Base-by-base conservation (phyloP, 1,140 invertebrate species). In the Zaprionus lachaisei region DNA sequence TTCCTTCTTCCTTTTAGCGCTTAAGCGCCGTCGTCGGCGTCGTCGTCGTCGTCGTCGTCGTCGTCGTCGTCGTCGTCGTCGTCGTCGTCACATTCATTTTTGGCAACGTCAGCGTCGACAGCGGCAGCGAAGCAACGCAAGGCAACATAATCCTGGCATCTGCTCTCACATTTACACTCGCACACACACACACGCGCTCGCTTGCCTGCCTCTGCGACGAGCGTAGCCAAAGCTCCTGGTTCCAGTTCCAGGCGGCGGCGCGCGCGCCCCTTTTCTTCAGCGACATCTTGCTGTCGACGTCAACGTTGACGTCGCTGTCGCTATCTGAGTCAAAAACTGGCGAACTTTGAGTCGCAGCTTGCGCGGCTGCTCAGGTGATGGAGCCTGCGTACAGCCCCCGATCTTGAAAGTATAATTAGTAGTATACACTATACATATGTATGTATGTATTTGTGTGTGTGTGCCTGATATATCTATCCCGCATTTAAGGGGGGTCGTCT, bases 1-100 rank as follows among this genome's bases (percentile, higher is more conserved):
- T 87, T 86, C 77, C 83, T 87, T 87, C 77, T 83, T 83, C 81
- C 73, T 81, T 89, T 80, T 65, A 82, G 58, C 66, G 71, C 71
- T 79, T 84, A 87, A 84, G 81, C 83, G 83, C 83, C 83, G 83
- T 67, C 67, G 63, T 49, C 51, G 20, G 20, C 20, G 20, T 20
- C 73, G 72, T 26, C 57, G 56, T 15, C 63, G 74, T 67, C 56
- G 69, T 20, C 20, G 20, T 0, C 76, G 55, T 41, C 17, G 55
- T 24, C n/a, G n/a, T n/a, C 83, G 83, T 83, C 83, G 83, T 67
- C 67, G 63, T 49, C 51, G 20, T 1, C 20, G 20, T 20, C 73
- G 72, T 26, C 56, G 65, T 41, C 56, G 63, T 49, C 51, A 49
- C 51, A 47, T 57, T 37, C 54, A 69, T 79, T 79, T 79, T 79